Base-by-base conservation (phyloP, 2,113 vertebrate species). In the Semnornis frantzii region DNA sequence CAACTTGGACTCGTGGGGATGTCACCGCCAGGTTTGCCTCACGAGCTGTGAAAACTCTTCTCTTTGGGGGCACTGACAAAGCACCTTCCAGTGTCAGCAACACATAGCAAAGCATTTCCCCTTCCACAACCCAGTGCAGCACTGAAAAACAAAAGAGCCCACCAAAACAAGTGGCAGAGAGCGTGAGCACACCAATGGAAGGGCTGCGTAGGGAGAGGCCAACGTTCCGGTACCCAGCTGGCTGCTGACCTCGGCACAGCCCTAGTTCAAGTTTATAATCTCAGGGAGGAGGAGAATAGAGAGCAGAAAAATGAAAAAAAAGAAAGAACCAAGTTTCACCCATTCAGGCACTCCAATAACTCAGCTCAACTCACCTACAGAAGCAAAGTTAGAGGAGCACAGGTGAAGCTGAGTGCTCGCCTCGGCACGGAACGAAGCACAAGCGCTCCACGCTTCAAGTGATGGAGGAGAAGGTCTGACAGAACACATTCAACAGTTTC, bases 181-280 rank as follows among this genome's bases (percentile, higher is more conserved):
- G 82, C n/a, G 69, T 42, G 11, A 70, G 52, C 4, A 7, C 82
- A 85, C 90, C 66, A 71, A 75, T 4, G 48, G 73, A 46, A 81
- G 52, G 20, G 87, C 0, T 0, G 70, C 48, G 50, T 10, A 75
- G 82, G 82, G 81, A 94, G 72, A 92, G 10, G 54, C 91, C 85
- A 81, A 90, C 75, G 92, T 74, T 72, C 23, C 17, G 66, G 85
- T 88, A 92, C 77, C 42, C 30, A 30, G 82, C 25, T 72, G 70
- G 74, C 72, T 54, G 65, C 65, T 46, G 88, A 94, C 90, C 54
- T 93, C 90, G 66, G 59, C 82, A 92, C 64, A 85, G 17, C 42
- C 86, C 93, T 92, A 79, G 27, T 94, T 97, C 93, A 92, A 96
- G 92, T 94, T 68, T 92, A 73, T 64, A 64, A 57, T n/a, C 34